Conservation (phyloP, 1,140 invertebrate genomes). For the Trigoniulus corallinus region DNA sequence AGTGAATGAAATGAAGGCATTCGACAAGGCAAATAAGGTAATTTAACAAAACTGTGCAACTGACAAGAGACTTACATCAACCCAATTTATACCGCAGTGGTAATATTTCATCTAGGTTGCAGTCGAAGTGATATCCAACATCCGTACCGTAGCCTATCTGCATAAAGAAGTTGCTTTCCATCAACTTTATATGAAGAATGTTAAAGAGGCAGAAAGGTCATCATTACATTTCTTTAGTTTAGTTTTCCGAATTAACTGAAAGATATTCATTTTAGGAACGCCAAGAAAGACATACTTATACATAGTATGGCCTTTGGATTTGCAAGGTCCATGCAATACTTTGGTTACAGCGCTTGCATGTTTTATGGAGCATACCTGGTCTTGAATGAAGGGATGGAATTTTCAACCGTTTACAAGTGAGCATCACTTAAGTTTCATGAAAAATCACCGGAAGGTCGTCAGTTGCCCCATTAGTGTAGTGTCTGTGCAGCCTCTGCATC, state of each 20-base stretch:
- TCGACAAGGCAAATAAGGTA: slow-evolving; percentile 39
- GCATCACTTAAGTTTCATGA: slow-evolving; percentile 60
- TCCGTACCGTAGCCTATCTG: slow-evolving; percentile 58
- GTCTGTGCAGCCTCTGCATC: too few species aligned
- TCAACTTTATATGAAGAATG: slow-evolving; percentile 16
- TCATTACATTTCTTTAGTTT: too few species aligned
- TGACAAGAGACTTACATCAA: background rate
- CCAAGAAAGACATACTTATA: background rate
- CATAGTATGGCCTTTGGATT: slow-evolving; percentile 49
- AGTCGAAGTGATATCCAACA: slow-evolving; percentile 56
- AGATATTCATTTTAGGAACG: background rate
- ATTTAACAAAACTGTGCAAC: slow-evolving; percentile 3
- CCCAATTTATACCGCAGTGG: background rate
- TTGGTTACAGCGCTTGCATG: slow-evolving; percentile 60
- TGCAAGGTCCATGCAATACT: slow-evolving; percentile 57
- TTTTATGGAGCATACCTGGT: slow-evolving; percentile 70
- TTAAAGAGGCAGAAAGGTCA: slow-evolving; percentile 29
- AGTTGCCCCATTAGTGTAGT: too few species aligned
- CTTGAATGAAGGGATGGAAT: slow-evolving; percentile 40
- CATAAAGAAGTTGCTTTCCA: slow-evolving; percentile 48
- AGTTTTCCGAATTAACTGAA: background rate
- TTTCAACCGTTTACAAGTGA: slow-evolving; percentile 26
- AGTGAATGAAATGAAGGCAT: slow-evolving; percentile 38
- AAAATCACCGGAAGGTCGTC: too few species aligned
- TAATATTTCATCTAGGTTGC: slow-evolving; percentile 41